Base-by-base conservation (phyloP, 2,797 vertebrate species). In the Gallinago solitaria region DNA sequence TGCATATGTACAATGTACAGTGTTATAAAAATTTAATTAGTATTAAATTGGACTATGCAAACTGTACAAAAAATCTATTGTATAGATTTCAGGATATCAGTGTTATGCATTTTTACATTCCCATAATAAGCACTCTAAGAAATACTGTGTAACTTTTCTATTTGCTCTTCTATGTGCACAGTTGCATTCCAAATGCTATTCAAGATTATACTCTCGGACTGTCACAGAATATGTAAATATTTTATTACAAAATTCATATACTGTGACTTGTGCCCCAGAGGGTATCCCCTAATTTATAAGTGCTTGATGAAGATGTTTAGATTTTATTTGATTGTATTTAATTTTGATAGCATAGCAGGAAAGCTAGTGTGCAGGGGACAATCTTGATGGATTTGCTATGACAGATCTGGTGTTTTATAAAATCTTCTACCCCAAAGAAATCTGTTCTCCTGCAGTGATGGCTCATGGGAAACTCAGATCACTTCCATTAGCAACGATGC, bases 321-420 rank as follows among this genome's bases (percentile, higher is more conserved):
- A 89, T 95, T 97, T 82, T 41, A 94, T 83, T 86, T 88, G 45
- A 81, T 95, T 93, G 93, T 89, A 93, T 87, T 94, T 94, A 87
- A 84, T 96, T 97, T 95, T 91, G 70, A 95, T 93, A 83, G 79
- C 24, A 54, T 74, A 28, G 15, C 63, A 92, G 56, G 82, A 91
- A 54, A 69, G 68, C 69, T 83, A 65, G 83, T 27, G 51, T 87
- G 43, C 77, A 93, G 92, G 77, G 84, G 83, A 97, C 93, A 95
- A 95, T 71, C 67, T 92, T 98, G 98, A 99, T 98, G 98, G 98
- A 99, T 99, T 97, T 96, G 96, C 96, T 97, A 81, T 98, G 99
- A 98, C 98, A 99, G 98, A 98, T 99, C 97, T 97, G 97, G 98
- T 94, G 87, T 91, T 96, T 81, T 43, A 89, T 89, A 97, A 96